phyloP scores from a whole-genome alignment of 2,888 invertebrate genomes.

The Carcina quercana region DNA sequence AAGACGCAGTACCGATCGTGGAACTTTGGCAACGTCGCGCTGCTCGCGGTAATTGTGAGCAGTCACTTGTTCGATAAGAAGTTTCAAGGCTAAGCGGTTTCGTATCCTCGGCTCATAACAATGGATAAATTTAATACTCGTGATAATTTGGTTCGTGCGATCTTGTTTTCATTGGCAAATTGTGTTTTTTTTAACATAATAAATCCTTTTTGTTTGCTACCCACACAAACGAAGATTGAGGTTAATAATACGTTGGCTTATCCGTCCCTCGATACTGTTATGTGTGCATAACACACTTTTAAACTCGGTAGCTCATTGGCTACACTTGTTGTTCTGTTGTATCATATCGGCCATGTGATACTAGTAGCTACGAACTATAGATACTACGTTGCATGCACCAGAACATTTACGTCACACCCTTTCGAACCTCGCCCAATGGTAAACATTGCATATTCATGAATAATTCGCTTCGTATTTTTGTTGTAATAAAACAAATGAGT shows the following conservation, averaged over 20 bases:
- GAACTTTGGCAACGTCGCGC: slow-evolving; percentile 68
- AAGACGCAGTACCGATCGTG: slow-evolving; percentile 58
- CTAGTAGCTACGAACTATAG: slow-evolving; percentile 17
- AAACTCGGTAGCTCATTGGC: too few species aligned
- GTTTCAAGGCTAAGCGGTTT: slow-evolving; percentile 65
- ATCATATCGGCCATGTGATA: too few species aligned
- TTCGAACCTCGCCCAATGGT: slow-evolving; percentile 16
- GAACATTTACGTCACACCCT: slow-evolving; percentile 15
- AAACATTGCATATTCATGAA: slow-evolving; percentile 21
- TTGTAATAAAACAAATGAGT: too few species aligned
- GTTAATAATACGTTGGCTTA: slow-evolving; percentile 28
- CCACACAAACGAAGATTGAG: slow-evolving; percentile 29
- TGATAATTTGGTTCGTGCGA: slow-evolving; percentile 34
- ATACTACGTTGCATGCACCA: slow-evolving; percentile 15
- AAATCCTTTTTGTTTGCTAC: slow-evolving; percentile 6
- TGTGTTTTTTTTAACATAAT: too few species aligned
- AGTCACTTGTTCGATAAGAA: slow-evolving; percentile 66
- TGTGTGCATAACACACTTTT: too few species aligned
- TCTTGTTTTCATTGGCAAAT: too few species aligned
- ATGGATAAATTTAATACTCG: slow-evolving; percentile 45
- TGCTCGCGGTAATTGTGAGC: slow-evolving; percentile 37
- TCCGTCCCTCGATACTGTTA: slow-evolving; percentile 11
- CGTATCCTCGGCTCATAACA: slow-evolving; percentile 52
- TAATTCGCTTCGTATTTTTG: slow-evolving; percentile 8
- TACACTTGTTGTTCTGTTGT: too few species aligned